phyloP scores from a whole-genome alignment of 2,113 vertebrate genomes.

The Dasyornis broadbenti region DNA sequence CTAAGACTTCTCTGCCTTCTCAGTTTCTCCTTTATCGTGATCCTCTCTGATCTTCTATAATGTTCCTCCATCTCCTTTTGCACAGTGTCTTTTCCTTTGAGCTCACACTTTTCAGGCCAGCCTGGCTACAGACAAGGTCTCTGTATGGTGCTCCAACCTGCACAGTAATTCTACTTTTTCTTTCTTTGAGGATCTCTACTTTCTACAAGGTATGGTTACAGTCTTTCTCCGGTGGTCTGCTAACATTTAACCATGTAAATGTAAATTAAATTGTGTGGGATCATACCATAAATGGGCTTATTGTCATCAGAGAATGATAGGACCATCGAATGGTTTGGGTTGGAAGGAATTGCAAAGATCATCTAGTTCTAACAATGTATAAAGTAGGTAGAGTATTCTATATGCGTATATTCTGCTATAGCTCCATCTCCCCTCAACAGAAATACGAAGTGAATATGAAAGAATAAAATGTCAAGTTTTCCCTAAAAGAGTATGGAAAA shows the following conservation, averaged over 20 bases:
- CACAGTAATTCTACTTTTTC: background rate
- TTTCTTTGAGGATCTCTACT: background rate
- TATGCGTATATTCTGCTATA: background rate
- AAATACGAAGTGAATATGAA: slow-evolving; percentile 33
- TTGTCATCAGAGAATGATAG: background rate
- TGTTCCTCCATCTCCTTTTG: background rate
- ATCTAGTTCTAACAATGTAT: background rate
- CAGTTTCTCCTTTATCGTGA: background rate
- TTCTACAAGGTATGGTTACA: background rate
- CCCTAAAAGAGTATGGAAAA: slow-evolving; percentile 37
- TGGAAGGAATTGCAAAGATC: background rate
- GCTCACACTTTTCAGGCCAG: background rate
- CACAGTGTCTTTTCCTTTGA: background rate
- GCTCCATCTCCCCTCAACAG: slow-evolving; percentile 25
- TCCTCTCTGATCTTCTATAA: background rate
- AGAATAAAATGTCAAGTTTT: slow-evolving; percentile 48
- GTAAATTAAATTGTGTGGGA: background rate
- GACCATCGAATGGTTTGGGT: accelerated
- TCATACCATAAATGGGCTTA: background rate
- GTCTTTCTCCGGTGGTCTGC: background rate
- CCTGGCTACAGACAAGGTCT: background rate
- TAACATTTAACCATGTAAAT: background rate
- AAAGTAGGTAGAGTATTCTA: background rate
- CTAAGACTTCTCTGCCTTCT: background rate
- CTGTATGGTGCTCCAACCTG: background rate